Conservation (phyloP, 1,140 invertebrate genomes). For the Aphis gossypii region DNA sequence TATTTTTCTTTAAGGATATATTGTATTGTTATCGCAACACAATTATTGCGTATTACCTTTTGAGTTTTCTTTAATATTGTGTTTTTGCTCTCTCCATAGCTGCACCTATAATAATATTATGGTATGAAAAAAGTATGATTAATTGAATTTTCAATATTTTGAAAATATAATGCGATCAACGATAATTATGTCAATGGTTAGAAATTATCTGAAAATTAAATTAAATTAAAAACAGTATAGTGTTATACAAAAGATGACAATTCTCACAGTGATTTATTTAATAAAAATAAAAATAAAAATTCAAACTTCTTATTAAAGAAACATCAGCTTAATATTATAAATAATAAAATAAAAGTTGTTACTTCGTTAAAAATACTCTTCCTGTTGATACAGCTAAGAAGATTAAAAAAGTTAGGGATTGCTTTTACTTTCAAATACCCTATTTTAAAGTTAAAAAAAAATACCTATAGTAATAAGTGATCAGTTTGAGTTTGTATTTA, state of each 20-base stretch:
- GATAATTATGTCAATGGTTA: background rate
- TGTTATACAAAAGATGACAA: too few relatives aligned
- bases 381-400: background rate
- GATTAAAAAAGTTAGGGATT: background rate
- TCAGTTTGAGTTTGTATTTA: background rate
- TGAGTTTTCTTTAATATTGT: too few relatives aligned
- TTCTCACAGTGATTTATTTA: background rate
- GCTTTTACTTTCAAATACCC: background rate
- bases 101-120: background rate
- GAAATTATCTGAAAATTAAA: background rate
- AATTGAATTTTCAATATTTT: background rate
- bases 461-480: background rate
- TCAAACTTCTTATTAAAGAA: background rate
- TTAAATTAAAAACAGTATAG: background rate
- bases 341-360: background rate
- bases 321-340: background rate
- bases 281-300: background rate
- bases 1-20: background rate
- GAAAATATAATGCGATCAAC: too few relatives aligned
- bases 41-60: too few relatives aligned
- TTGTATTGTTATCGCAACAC: background rate
- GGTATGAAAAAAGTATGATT: background rate
- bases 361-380: background rate
- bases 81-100: too few relatives aligned
- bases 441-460: background rate